These are phyloP conservation scores for Echinometra lucunter DNA, from an alignment of 53 echinoderm and acorn worm species.

Conservation along the genomic window DNA sequence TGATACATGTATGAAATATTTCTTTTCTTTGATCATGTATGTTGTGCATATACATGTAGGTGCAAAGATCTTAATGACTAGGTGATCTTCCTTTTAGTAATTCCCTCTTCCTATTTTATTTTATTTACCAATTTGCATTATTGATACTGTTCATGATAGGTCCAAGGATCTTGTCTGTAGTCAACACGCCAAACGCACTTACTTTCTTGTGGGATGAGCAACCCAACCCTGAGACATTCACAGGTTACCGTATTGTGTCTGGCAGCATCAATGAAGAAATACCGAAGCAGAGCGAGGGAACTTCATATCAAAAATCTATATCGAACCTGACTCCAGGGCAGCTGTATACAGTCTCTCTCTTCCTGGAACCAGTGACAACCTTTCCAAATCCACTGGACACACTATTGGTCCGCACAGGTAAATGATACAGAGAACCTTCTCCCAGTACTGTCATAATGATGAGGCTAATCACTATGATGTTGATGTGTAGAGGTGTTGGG, in stretches of 20 bases:
- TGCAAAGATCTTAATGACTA: too few relatives aligned
- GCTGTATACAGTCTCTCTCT: constrained; percentile 46
- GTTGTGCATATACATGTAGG: too few relatives aligned
- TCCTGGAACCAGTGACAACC: not conserved
- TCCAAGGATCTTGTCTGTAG: constrained; percentile 3
- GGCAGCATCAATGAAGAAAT: not conserved
- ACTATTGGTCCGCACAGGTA: constrained; percentile 50
- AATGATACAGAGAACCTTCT: too few relatives aligned
- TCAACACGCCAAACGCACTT: not conserved
- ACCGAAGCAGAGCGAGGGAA: not conserved
- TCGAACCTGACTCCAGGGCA: constrained; percentile 37
- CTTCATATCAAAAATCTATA: constrained; percentile 17
- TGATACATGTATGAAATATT: too few relatives aligned
- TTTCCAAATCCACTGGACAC: not conserved
- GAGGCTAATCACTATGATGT: too few relatives aligned
- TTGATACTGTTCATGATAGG: not conserved
- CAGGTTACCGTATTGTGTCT: not conserved
- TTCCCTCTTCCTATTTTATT: not conserved
- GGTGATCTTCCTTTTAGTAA: not conserved
- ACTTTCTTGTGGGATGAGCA: constrained; percentile 49
- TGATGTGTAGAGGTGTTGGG: too few relatives aligned
- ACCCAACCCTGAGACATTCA: constrained; percentile 1
- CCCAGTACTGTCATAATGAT: too few relatives aligned
- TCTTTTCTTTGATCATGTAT: too few relatives aligned
- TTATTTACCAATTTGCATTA: not conserved